Conservation (phyloP, 2,113 vertebrate genomes). For the Eptatretus burgeri region DNA sequence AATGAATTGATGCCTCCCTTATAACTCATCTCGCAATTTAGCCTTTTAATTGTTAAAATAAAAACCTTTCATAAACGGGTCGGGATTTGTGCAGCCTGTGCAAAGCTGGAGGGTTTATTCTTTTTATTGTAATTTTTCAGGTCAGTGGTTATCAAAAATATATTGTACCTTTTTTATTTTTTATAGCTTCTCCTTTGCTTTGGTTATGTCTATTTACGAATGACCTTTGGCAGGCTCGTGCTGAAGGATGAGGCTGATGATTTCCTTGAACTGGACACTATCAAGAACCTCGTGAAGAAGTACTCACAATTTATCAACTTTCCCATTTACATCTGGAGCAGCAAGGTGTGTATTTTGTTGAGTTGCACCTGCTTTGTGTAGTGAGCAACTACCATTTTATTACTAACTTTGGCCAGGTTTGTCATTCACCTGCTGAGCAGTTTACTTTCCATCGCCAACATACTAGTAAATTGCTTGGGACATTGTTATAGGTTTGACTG, state of each 20-base stretch:
- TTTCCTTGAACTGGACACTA: conserved; percentile 82
- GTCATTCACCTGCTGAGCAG: too few species aligned
- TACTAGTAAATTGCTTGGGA: too few species aligned
- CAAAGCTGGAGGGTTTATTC: conserved; percentile 1
- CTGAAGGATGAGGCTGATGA: conserved; percentile 93
- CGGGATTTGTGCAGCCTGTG: too few species aligned
- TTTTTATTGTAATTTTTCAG: neutral
- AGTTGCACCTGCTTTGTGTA: too few species aligned
- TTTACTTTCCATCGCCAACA: too few species aligned
- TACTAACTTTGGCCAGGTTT: too few species aligned
- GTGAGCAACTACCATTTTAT: too few species aligned
- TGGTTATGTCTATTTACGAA: neutral
- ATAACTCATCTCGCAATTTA: too few species aligned
- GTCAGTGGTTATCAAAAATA: neutral
- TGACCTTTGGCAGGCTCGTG: conserved; percentile 28
- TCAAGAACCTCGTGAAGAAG: conserved; percentile 82
- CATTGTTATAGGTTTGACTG: too few species aligned
- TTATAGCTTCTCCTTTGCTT: neutral
- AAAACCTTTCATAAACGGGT: too few species aligned
- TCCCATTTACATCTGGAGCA: conserved; percentile 92
- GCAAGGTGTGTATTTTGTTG: conserved; percentile 41
- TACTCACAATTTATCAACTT: conserved; percentile 99
- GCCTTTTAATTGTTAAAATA: neutral
- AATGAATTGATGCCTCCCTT: too few species aligned
- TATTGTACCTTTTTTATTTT: neutral